Conservation (phyloP, 2,797 vertebrate genomes). For the Lates japonicus region DNA sequence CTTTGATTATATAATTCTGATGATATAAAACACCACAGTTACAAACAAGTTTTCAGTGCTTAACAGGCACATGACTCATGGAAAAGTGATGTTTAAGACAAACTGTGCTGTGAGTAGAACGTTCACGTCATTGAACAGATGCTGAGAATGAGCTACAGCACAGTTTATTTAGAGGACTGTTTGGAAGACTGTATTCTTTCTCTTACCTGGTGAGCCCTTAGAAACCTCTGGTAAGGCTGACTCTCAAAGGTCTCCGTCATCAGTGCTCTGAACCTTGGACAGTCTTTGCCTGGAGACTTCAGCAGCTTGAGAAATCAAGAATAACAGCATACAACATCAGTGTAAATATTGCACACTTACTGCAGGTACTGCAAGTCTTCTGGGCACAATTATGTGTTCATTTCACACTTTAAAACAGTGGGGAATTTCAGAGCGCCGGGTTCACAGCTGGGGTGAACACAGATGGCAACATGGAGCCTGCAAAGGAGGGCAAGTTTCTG, state of each 20-base stretch:
- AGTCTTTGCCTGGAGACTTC: slow-evolving; percentile 86
- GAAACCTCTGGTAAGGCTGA: slow-evolving; percentile 83
- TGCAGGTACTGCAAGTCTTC: slow-evolving; percentile 36
- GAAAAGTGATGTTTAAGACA: slow-evolving; percentile 42
- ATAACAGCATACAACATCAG: slow-evolving; percentile 42
- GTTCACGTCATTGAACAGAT: slow-evolving; percentile 34
- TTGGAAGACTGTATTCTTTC: neutral
- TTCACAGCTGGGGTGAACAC: slow-evolving; percentile 45
- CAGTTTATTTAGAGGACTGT: neutral
- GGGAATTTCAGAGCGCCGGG: neutral
- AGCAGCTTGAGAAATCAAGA: slow-evolving; percentile 82
- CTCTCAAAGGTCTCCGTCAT: slow-evolving; percentile 87
- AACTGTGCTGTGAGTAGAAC: slow-evolving; percentile 33
- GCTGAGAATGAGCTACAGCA: slow-evolving; percentile 26
- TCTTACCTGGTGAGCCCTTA: slow-evolving; percentile 85
- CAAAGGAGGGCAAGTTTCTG: slow-evolving; percentile 29
- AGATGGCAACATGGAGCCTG: slow-evolving; percentile 16
- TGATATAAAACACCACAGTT: slow-evolving; percentile 17
- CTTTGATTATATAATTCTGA: slow-evolving; percentile 43
- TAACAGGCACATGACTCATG: slow-evolving; percentile 54
- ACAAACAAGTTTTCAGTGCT: slow-evolving; percentile 35
- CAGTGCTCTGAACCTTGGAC: slow-evolving; percentile 85
- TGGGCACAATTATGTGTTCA: slow-evolving; percentile 49
- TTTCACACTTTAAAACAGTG: slow-evolving; percentile 57
- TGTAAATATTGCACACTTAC: slow-evolving; percentile 35